phyloP scores from a whole-genome alignment of 2,113 vertebrate species.

The Lepus americanus region DNA sequence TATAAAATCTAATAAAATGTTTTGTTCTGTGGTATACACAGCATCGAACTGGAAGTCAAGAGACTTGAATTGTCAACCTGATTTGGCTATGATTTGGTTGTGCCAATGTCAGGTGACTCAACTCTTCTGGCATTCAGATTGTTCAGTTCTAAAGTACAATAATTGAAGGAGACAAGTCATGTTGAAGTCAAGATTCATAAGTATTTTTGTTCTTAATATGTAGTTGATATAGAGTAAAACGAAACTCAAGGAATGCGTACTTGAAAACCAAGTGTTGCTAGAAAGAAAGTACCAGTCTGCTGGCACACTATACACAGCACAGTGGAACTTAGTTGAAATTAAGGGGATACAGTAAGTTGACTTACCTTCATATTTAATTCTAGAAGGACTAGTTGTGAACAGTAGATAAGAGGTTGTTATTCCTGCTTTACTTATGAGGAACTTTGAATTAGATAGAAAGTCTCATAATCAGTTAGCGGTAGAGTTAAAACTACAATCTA shows the following conservation, averaged over 20 bases:
- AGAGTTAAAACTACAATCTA: neutral
- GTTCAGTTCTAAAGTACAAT: conserved; percentile 40
- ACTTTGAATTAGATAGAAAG: neutral
- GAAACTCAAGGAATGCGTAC: neutral
- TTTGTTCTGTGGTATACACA: neutral
- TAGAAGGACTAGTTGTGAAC: neutral
- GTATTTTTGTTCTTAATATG: neutral
- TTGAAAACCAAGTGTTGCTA: neutral
- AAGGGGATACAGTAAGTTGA: neutral
- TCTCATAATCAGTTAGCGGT: neutral
- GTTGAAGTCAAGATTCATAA: neutral
- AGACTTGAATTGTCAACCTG: neutral
- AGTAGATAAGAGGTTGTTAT: neutral
- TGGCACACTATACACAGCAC: neutral
- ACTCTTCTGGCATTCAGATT: neutral
- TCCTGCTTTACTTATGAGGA: neutral
- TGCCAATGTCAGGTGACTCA: neutral
- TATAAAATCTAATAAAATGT: neutral
- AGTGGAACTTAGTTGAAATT: neutral
- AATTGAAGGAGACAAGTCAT: conserved; percentile 9
- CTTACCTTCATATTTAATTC: neutral
- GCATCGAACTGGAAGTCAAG: neutral
- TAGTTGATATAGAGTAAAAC: neutral
- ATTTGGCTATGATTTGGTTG: neutral
- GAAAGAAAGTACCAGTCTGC: neutral